phyloP scores from a whole-genome alignment of 2,888 invertebrate species.

The Spialia ferax region DNA sequence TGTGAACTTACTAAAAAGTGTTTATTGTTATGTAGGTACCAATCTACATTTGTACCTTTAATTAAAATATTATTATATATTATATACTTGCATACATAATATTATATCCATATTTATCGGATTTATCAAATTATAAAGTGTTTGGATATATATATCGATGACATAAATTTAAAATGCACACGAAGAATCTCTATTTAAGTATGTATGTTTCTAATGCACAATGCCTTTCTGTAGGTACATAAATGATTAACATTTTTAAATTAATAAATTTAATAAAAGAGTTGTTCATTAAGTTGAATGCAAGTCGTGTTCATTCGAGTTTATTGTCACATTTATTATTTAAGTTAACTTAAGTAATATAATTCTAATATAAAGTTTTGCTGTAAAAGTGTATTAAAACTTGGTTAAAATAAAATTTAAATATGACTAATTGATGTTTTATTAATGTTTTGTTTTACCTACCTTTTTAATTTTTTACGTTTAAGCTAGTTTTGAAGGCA shows the following conservation, averaged over 20 bases:
- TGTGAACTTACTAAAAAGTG: slow-evolving; percentile 20
- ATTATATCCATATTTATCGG: background rate
- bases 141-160: no score
- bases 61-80: no score
- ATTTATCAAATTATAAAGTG: background rate
- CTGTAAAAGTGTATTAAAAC: slow-evolving; percentile 82
- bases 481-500: no score
- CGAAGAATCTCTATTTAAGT: background rate
- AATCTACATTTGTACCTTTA: background rate
- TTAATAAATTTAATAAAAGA: background rate
- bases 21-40: slow-evolving; percentile 2
- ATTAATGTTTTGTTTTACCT: slow-evolving; percentile 46
- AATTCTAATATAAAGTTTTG: slow-evolving; percentile 72
- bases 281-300: background rate
- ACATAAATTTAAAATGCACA: no score
- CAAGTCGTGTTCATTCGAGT: slow-evolving; percentile 52
- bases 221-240: background rate
- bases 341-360: slow-evolving; percentile 62
- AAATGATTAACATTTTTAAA: background rate
- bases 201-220: background rate
- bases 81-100: no score
- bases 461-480: no score
- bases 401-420: slow-evolving; percentile 78
- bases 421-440: slow-evolving; percentile 60
- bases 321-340: slow-evolving; percentile 85